Percentiles rank a stretch among this genome's conserved stretches.
Conservation (phyloP, 2,797 vertebrate genomes). For the Serranus cabrilla region DNA sequence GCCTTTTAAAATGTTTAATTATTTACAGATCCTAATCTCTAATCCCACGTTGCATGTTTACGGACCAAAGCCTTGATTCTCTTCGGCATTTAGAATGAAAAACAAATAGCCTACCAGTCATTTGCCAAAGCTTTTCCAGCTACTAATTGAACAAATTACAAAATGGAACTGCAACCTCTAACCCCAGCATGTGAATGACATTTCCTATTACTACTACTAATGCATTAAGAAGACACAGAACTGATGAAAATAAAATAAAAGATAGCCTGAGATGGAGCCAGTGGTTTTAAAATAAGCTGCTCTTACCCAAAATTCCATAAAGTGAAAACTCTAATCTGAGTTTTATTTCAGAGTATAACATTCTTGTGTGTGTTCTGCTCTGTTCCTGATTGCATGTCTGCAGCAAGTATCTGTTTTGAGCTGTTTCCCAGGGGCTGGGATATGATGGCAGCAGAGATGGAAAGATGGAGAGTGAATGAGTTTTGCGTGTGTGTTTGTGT, state of each 20-base stretch:
- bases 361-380: not conserved
- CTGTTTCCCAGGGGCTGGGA: slow-evolving; percentile 15
- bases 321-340: too few species aligned
- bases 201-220: not conserved
- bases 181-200: not conserved
- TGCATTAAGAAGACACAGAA: not conserved
- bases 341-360: too few species aligned
- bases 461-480: slow-evolving; percentile 28
- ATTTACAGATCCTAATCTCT: slow-evolving; percentile 31
- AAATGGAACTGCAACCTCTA: not conserved
- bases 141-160: not conserved
- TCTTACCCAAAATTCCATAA: not conserved
- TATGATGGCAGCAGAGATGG: slow-evolving; percentile 11
- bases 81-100: slow-evolving; percentile 36
- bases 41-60: slow-evolving; percentile 27
- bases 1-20: slow-evolving; percentile 11
- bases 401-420: slow-evolving; percentile 11
- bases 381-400: not conserved
- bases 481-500: slow-evolving; percentile 22
- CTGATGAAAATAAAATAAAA: not conserved
- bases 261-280: not conserved
- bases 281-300: not conserved
- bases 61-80: slow-evolving; percentile 19
- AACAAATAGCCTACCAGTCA: slow-evolving; percentile 18
- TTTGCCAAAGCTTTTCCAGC: slow-evolving; percentile 31